phyloP scores from a whole-genome alignment of 2,888 invertebrate genomes.

The Antitype chi region DNA sequence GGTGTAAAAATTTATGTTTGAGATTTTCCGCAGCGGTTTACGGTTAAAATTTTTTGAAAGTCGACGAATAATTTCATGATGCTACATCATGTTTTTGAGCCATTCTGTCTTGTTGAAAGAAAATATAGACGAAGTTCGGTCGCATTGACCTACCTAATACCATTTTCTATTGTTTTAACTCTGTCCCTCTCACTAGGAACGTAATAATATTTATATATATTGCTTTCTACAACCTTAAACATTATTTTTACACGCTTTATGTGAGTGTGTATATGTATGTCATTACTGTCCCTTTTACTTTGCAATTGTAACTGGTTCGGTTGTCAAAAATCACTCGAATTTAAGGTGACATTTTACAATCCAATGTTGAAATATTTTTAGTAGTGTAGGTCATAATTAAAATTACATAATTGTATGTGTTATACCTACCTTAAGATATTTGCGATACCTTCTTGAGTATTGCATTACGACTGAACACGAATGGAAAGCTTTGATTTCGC shows the following conservation, averaged over 20 bases:
- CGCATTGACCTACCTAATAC: no score
- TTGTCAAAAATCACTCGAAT: constrained; percentile 38
- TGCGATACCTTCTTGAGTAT: not conserved
- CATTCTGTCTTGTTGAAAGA: not conserved
- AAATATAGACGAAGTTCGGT: not conserved
- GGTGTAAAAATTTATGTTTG: not conserved
- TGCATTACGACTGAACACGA: not conserved
- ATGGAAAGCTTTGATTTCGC: not conserved
- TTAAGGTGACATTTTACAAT: constrained; percentile 34
- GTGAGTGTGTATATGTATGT: constrained; percentile 45
- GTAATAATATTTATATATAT: not conserved
- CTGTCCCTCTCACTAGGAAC: no score
- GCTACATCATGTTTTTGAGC: not conserved
- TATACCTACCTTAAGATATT: not conserved
- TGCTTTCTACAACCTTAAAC: not conserved
- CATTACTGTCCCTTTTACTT: constrained; percentile 63
- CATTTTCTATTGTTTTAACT: no score
- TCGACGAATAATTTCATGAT: not conserved
- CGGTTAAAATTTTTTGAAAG: not conserved
- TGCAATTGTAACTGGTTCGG: constrained; percentile 34
- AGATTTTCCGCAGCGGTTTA: not conserved
- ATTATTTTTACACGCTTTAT: constrained; percentile 14
- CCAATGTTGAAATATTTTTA: constrained; percentile 46
- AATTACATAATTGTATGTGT: not conserved
- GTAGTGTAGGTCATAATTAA: constrained; percentile 20